Base-by-base conservation (phyloP, 2,797 vertebrate genomes). In the Darevskia nairensis region DNA sequence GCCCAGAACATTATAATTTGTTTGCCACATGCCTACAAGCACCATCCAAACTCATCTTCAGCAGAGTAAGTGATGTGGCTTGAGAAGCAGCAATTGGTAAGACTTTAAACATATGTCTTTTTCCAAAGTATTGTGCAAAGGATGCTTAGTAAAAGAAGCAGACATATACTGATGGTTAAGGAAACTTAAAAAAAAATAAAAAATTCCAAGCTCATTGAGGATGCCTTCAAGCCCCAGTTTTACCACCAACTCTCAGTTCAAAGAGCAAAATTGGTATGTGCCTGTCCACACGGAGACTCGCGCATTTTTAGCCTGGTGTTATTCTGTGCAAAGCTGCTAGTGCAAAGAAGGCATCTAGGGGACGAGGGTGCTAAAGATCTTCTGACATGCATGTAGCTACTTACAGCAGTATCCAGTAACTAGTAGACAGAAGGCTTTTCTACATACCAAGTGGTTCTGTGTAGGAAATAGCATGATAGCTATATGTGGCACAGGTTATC, bases 91-190 rank as follows among this genome's bases (percentile, higher is more conserved):
- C 64, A 64, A 50, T 11, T 23, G 23, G 8, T 1, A 71, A 82
- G 35, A 61, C 46, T 23, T 83, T 79, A 82, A 46, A 71, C 46
- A 86, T 71, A 79, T 5, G 59, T 72, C 50, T 83, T 72, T 39
- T 83, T 89, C 80, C 55, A 64, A 39, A 89, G 41, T 79, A 72
- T 50, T 44, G 79, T 77, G 27, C 19, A 23, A 82, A 35, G 80
- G 79, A 79, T 78, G 23, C 10, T 93, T 85, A 79, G 8, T 74
- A 84, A 71, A 89, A 72, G 85, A 91, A 84, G 4, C 68, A 87
- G 59, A 6, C 55, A 79, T 80, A 89, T 2, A 39, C 39, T n/a
- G 69, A 41, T 41, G 50, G 59, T 3, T 1, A n/a, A 80, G 61
- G 87, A 75, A 23, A 88, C 6, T 1, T 89, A 39, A 86, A 19